These are phyloP conservation scores for Metridium senile DNA, from an alignment of 92 coral and sea anemone genomes.

Conservation along the genomic window DNA sequence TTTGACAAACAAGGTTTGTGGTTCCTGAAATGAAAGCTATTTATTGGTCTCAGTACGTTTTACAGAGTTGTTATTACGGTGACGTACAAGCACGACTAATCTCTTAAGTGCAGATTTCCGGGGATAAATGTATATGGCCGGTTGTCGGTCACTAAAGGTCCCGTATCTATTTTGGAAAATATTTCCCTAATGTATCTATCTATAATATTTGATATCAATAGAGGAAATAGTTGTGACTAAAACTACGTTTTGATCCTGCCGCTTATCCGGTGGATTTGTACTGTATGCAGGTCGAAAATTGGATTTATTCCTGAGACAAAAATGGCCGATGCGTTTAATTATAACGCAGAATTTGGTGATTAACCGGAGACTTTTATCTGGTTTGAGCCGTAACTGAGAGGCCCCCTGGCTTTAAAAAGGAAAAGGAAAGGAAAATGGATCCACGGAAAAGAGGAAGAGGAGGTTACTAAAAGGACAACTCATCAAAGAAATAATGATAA, in stretches of 20 bases:
- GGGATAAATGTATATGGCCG: background rate
- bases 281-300: no score
- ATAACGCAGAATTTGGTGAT: background rate
- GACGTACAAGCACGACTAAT: conserved; percentile 1
- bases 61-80: background rate
- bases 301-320: no score
- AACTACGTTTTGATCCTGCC: no score
- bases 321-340: background rate
- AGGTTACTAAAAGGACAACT: no score
- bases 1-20: background rate
- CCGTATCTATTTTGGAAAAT: background rate
- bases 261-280: no score
- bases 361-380: background rate
- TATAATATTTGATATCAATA: background rate
- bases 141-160: conserved; percentile 1
- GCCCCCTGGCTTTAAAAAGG: background rate
- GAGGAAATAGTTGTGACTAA: background rate
- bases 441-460: background rate
- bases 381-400: background rate
- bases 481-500: no score
- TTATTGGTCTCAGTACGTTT: conserved; percentile 2
- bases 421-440: background rate
- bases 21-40: conserved; percentile 5
- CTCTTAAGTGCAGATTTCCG: conserved; percentile 19
- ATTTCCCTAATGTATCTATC: background rate